These are phyloP conservation scores for Drosophila simulans DNA, from an alignment of 1,140 invertebrate genomes.

Conservation along the genomic window DNA sequence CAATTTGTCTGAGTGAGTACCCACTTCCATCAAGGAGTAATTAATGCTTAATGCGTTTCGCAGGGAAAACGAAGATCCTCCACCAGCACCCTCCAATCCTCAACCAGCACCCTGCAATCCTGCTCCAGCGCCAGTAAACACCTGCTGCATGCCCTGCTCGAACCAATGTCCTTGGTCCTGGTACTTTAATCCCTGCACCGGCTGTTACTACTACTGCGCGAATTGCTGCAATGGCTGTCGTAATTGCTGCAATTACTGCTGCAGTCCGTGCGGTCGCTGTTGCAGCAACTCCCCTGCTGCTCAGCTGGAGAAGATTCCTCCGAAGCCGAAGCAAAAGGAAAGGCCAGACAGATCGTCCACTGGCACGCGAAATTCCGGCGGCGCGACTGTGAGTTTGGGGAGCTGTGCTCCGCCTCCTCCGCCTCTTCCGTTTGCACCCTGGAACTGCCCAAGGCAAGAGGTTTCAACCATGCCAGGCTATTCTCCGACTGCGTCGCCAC, in stretches of 20 bases:
- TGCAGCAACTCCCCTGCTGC: not conserved
- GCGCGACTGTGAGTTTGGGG: not conserved
- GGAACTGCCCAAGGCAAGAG: not conserved
- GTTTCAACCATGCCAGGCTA: constrained; percentile 8
- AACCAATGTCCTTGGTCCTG: constrained; percentile 13
- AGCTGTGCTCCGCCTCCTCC: too few relatives aligned
- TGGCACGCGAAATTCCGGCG: not conserved
- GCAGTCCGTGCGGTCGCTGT: constrained; percentile 8
- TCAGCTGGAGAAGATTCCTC: not conserved
- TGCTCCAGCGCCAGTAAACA: not conserved
- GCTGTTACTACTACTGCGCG: constrained; percentile 36
- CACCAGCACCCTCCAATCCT: not conserved
- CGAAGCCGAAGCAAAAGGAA: not conserved
- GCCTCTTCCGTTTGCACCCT: not conserved
- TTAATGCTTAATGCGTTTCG: too few relatives aligned
- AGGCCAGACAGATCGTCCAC: not conserved
- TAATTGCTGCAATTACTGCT: constrained; percentile 15
- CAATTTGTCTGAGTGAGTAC: constrained; percentile 12
- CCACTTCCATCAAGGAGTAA: not conserved
- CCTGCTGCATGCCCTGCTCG: constrained; percentile 6
- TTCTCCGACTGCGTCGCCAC: not conserved
- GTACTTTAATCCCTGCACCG: constrained; percentile 45
- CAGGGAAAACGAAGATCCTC: not conserved
- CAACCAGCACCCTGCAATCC: too few relatives aligned
- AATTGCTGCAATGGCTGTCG: constrained; percentile 14